Base-by-base conservation (phyloP, 2,113 vertebrate species). In the Lepidothrix coronata region DNA sequence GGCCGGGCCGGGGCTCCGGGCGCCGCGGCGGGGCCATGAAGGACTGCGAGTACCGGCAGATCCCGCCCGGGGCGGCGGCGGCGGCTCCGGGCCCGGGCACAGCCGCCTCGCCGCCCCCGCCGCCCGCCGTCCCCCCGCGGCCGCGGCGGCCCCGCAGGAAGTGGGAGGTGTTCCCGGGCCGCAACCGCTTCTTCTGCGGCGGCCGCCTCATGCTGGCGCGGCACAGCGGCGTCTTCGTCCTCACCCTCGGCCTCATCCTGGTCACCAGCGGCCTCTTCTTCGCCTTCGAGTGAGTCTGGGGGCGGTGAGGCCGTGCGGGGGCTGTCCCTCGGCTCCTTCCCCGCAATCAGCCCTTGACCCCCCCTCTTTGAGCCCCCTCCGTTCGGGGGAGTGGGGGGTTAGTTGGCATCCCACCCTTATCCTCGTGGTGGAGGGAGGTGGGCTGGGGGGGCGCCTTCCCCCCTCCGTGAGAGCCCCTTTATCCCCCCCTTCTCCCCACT, bases 221-320 rank as follows among this genome's bases (percentile, higher is more conserved):
- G 74, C 99, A 99, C 97, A 99, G 98, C 93, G 98, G 99, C 35
- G 98, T 99, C 91, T 98, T 99, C 82, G 98, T 97, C 31, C 97
- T 99, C 97, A 99, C 99, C 41, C 98, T 99, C 95, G 98, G 98
- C 96, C 99, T 99, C 97, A 99, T 99, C 97, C 95, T 99, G 95
- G 95, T 97, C 97, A 99, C 99, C 80, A 98, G 98, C 96, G 97
- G 98, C 96, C 98, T 99, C 97, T 99, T 99, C 98, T 99, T 99
- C 97, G 98, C 98, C 94, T 99, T 99, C 95, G 99, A 99, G 99
- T 99, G 97, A 99, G 99, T 98, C 30, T 19, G 43, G 77, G 61
- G 23, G n/a, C 28, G 9, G 37, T 5, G 23, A 21, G 27, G 79
- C 37, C 24, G 33, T 1, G 59, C 58, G 66, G 76, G 54, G 19